A percentile compares a stretch with the other conserved stretches of the same genome.
phyloP scores from a whole-genome alignment of 1,140 invertebrate genomes.

The Stegodyphus dumicola region DNA sequence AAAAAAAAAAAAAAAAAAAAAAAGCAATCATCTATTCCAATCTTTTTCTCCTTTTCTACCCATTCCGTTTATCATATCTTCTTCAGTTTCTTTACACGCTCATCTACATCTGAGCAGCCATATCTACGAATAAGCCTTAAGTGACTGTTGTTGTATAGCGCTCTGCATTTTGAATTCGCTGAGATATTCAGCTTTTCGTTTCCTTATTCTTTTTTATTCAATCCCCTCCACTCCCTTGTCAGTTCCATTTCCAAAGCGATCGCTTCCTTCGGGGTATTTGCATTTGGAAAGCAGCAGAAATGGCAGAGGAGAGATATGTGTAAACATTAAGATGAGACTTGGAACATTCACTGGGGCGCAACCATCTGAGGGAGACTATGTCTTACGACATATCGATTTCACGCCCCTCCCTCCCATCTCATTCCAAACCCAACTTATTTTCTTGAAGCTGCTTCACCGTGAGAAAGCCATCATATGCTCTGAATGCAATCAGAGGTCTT shows the following conservation, averaged over 20 bases:
- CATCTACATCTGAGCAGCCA: too few species aligned
- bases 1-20: too few species aligned
- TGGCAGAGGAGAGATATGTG: not conserved
- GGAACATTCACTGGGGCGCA: not conserved
- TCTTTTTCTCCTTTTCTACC: too few species aligned
- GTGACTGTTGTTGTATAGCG: too few species aligned
- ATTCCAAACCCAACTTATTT: not conserved
- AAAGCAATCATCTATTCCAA: too few species aligned
- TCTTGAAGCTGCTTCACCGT: slow-evolving; percentile 11
- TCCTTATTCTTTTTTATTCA: not conserved
- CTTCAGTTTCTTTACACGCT: too few species aligned
- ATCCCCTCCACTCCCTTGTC: not conserved
- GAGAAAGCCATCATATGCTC: slow-evolving; percentile 27
- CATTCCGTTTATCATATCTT: too few species aligned
- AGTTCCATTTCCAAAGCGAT: slow-evolving; percentile 9
- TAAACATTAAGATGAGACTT: slow-evolving; percentile 25
- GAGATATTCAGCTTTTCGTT: not conserved
- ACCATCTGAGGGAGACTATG: not conserved
- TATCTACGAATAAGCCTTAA: too few species aligned
- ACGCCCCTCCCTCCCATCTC: not conserved
- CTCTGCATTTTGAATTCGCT: not conserved
- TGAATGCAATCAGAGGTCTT: not conserved
- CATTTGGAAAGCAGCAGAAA: slow-evolving; percentile 18
- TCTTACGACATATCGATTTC: slow-evolving; percentile 17
- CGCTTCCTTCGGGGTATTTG: slow-evolving; percentile 12